Conservation (phyloP, 2,888 invertebrate genomes). For the Neoaliturus tenellus region DNA sequence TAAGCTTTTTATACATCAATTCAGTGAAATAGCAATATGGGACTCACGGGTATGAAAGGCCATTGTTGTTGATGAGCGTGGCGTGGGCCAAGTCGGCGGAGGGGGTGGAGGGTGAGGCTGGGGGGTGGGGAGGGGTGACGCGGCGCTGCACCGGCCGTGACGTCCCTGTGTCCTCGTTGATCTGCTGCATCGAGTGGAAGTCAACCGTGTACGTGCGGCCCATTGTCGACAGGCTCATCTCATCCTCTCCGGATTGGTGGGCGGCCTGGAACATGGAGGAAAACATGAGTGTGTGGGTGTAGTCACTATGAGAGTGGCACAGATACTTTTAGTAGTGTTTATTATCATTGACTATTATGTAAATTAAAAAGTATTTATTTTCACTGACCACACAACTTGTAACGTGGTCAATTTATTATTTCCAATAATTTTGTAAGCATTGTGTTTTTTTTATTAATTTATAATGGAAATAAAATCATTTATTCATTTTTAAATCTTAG, state of each 20-base stretch:
- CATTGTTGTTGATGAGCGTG: conserved; percentile 56
- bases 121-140: conserved; percentile 77
- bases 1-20: no score
- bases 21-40: not conserved
- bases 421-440: no score
- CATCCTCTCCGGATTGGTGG: conserved; percentile 95
- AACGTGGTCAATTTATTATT: no score
- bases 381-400: no score
- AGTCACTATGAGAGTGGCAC: no score
- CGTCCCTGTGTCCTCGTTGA: conserved; percentile 98
- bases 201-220: conserved; percentile 97
- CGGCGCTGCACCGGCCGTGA: conserved; percentile 93
- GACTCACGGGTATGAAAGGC: conserved; percentile 14
- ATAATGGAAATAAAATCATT: no score
- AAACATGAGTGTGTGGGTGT: no score
- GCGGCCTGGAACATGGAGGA: conserved; percentile 81
- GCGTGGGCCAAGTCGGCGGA: conserved; percentile 42
- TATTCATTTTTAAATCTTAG: no score
- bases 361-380: no score
- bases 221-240: conserved; percentile 93
- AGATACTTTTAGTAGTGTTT: no score
- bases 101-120: conserved; percentile 53
- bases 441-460: no score
- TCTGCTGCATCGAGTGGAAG: conserved; percentile 98
- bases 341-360: no score